These are phyloP conservation scores for Iguana delicatissima DNA, from an alignment of 2,797 vertebrate genomes.

Conservation along the genomic window DNA sequence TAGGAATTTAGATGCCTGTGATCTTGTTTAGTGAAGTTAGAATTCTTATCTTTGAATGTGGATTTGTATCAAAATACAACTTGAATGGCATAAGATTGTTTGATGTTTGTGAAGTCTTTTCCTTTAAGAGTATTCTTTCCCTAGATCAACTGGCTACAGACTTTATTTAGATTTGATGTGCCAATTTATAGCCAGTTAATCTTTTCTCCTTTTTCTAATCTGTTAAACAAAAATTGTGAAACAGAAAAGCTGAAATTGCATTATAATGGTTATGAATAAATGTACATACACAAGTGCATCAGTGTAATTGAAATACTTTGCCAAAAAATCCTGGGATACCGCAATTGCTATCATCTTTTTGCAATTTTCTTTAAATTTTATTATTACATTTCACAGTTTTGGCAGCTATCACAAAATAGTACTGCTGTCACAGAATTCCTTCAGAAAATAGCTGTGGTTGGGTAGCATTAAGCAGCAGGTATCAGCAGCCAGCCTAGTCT, in stretches of 20 bases:
- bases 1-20: neutral
- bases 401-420: neutral
- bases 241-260: neutral
- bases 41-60: neutral
- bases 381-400: neutral
- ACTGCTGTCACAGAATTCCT: neutral
- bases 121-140: slow-evolving; percentile 25
- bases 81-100: slow-evolving; percentile 27
- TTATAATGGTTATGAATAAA: slow-evolving; percentile 20
- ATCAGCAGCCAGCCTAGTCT: neutral
- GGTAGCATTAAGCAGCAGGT: neutral
- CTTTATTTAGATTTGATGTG: neutral
- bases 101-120: neutral
- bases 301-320: slow-evolving; percentile 11
- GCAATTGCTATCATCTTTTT: neutral
- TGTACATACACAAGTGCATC: neutral
- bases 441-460: neutral
- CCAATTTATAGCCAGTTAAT: neutral
- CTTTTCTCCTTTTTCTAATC: neutral
- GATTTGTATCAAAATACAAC: neutral
- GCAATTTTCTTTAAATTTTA: neutral
- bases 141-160: neutral
- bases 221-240: neutral
- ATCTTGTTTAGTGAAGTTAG: neutral
- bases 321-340: neutral